Evolutionary conservation across 2,113 vertebrate species (phyloP), one percentile per base, ranked within the genome.

Genomic region (Tenrec ecaudatus): DNA sequence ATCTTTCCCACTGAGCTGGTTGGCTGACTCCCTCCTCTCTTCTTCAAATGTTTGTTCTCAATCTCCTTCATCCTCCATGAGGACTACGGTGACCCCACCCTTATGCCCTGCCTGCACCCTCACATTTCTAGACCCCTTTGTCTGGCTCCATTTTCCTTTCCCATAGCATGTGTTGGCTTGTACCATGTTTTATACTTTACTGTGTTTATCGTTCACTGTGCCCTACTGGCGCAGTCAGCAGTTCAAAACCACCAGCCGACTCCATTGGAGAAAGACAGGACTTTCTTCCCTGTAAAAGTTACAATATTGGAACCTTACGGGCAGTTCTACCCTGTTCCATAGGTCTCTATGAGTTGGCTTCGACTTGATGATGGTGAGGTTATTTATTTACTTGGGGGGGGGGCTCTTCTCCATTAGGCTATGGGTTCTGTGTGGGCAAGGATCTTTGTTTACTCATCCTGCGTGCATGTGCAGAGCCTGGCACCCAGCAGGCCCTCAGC

Each of bases 401-500:
- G 47, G 47, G 9, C 62, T 36, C 17, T 19, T 76, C 64, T 22
- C 69, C 15, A 43, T 66, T 29, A 27, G 85, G 40, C 36, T 5
- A 53, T 20, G 81, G 33, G 76, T 16, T 43, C 38, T 1, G 0
- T 36, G 29, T 1, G 4, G 84, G 33, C 82, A 60, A 77, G 76
- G 69, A 23, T 29, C 8, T 53, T 47, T n/a, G 38, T 31, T 80
- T 38, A 36, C 80, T 90, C 64, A 10, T 66, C 31, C 43, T 1
- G 40, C 47, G 62, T 4, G 16, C 3, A 6, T 7, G 2, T 75
- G 29, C 27, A 27, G 29, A 31, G 64, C n/a, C 71, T 84, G 86
- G 57, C 29, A 22, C 62, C 0, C 2, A 3, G 25, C 8, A 12
- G n/a, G 38, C 36, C 19, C 1, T 5, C 20, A n/a, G 64, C 2